Conservation (phyloP, 2,113 vertebrate genomes). For the Anseranas semipalmata region DNA sequence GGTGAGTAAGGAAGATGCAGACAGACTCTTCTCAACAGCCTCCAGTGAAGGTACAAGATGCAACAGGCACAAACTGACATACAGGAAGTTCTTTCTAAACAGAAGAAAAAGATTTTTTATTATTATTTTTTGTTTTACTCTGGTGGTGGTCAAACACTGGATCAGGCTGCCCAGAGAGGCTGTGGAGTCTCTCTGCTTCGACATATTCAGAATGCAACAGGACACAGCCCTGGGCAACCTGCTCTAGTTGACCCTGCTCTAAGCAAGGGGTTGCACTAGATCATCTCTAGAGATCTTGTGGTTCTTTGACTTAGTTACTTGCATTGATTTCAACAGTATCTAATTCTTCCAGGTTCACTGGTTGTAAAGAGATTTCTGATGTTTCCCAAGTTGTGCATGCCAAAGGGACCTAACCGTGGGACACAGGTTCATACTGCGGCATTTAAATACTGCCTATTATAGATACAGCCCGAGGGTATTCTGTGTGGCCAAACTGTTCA, state of each 20-base stretch:
- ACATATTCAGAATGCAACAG: neutral
- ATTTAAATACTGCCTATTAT: neutral
- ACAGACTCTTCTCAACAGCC: neutral
- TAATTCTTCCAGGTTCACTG: neutral
- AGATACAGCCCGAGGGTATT: neutral
- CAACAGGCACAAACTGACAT: neutral
- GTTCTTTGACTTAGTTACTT: neutral
- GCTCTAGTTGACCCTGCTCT: neutral
- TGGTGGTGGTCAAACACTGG: neutral
- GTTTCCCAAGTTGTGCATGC: neutral
- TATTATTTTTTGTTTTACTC: neutral
- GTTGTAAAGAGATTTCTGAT: neutral
- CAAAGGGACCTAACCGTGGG: neutral
- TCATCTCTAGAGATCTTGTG: neutral
- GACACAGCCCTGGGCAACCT: neutral
- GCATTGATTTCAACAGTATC: neutral
- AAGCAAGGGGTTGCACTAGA: neutral
- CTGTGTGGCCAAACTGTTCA: neutral
- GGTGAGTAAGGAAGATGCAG: neutral
- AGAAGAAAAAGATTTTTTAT: rapidly evolving
- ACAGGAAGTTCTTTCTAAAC: neutral
- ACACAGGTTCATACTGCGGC: neutral
- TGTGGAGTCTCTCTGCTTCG: neutral
- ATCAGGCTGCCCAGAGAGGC: neutral
- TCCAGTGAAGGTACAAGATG: neutral